Evolutionary conservation across 2,888 invertebrate species (phyloP).

Genomic region (Cheilosia variabilis): DNA sequence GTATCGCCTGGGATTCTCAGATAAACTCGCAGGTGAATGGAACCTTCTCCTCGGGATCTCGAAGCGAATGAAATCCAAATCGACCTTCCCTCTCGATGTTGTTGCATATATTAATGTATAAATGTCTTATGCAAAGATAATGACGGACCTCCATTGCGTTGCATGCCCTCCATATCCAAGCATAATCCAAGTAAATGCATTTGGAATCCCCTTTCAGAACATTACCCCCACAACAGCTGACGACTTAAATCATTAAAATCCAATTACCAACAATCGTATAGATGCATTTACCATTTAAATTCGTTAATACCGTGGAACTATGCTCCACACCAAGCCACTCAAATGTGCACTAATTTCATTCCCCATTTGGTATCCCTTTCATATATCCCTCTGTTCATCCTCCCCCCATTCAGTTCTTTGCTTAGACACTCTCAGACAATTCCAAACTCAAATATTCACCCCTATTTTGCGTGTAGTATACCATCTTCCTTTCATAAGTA

Average conservation of each 20-base stretch:
- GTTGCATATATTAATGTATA: too few species aligned
- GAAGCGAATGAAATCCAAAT: too few species aligned
- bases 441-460: not conserved
- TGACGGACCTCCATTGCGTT: too few species aligned
- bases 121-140: too few species aligned
- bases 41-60: too few species aligned
- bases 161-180: too few species aligned
- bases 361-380: not conserved
- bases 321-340: not conserved
- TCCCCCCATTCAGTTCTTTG: not conserved
- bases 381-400: not conserved
- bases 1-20: too few species aligned
- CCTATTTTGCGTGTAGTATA: not conserved
- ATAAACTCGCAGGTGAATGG: too few species aligned
- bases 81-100: too few species aligned
- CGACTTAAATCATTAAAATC: constrained; percentile 35
- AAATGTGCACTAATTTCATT: constrained; percentile 17
- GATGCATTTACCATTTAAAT: constrained; percentile 2
- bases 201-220: too few species aligned
- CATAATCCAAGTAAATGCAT: too few species aligned
- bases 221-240: not conserved
- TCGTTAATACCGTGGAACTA: not conserved
- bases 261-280: constrained; percentile 21
- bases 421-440: too few species aligned
- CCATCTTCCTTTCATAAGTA: constrained; percentile 5